Percentiles rank a stretch among this genome's conserved stretches.
Conservation (phyloP, 2,888 invertebrate species). For the Acrobeloides nanus region DNA sequence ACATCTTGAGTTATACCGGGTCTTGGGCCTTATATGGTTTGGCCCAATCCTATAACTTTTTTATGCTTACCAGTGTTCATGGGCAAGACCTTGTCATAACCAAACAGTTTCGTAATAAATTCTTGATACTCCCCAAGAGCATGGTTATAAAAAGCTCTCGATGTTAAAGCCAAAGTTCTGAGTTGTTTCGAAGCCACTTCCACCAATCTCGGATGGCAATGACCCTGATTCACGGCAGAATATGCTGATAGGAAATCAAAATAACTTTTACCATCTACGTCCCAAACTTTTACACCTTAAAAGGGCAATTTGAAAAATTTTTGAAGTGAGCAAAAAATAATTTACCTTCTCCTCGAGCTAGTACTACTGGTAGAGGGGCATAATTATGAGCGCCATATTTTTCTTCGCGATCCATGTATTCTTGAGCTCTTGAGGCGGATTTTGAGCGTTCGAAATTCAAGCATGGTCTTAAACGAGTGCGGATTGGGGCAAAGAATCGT, state of each 20-base stretch:
- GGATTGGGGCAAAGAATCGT: no score
- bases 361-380: slow-evolving; percentile 83
- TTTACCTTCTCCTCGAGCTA: slow-evolving; percentile 75
- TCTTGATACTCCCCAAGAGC: slow-evolving; percentile 74
- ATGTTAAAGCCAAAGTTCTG: slow-evolving; percentile 71
- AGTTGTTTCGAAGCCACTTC: slow-evolving; percentile 70
- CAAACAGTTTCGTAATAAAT: slow-evolving; percentile 78
- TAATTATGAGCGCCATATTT: slow-evolving; percentile 93
- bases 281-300: slow-evolving; percentile 80
- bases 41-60: no score
- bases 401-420: slow-evolving; percentile 67
- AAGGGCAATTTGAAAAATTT: slow-evolving; percentile 9
- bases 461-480: no score
- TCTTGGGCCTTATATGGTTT: no score
- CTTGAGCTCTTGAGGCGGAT: no score
- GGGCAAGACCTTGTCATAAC: slow-evolving; percentile 79
- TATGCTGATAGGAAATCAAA: slow-evolving; percentile 88
- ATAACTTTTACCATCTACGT: slow-evolving; percentile 82
- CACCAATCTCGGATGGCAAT: slow-evolving; percentile 41
- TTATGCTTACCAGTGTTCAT: slow-evolving; percentile 72
- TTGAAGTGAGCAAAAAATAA: no score
- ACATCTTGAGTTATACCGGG: no score
- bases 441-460: no score
- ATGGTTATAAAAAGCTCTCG: slow-evolving; percentile 83
- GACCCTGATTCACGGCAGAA: slow-evolving; percentile 79